Evolutionary conservation across 2,113 vertebrate genomes (phyloP).

Genomic region (Brachyhypopomus occidentalis): DNA sequence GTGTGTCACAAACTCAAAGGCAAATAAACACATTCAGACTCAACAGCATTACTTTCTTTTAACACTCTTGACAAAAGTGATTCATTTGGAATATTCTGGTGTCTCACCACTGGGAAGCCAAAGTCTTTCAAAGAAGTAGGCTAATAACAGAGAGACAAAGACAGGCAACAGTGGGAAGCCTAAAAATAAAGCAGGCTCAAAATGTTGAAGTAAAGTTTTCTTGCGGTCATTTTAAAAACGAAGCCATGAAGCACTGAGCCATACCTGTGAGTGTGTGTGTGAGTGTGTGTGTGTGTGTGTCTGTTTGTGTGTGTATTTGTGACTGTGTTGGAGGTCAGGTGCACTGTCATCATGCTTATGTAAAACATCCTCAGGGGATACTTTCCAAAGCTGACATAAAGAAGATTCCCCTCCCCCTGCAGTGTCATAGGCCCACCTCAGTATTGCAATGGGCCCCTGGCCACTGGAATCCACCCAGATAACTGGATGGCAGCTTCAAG

Average conservation of each 20-base stretch:
- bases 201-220: neutral
- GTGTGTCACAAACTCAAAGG: slow-evolving; percentile 64
- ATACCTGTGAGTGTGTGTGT: no score
- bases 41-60: slow-evolving; percentile 20
- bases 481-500: slow-evolving; percentile 14
- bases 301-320: no score
- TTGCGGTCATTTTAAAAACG: neutral
- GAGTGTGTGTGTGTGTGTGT: no score
- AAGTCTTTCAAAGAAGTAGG: slow-evolving; percentile 37
- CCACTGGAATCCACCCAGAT: slow-evolving; percentile 27
- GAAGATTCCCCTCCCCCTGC: neutral
- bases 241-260: neutral
- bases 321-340: slow-evolving; percentile 12
- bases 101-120: slow-evolving; percentile 12
- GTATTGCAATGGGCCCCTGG: slow-evolving; percentile 2
- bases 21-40: slow-evolving; percentile 12
- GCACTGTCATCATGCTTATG: neutral
- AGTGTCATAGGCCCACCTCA: slow-evolving; percentile 2
- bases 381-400: neutral
- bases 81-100: slow-evolving; percentile 8
- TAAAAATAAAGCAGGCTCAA: slow-evolving; percentile 35
- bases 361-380: slow-evolving; percentile 16
- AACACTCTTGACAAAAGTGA: neutral
- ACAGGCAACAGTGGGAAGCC: neutral
- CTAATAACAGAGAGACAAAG: slow-evolving; percentile 35